Base-by-base conservation (phyloP, 2,797 vertebrate species). In the Mus minutoides region DNA sequence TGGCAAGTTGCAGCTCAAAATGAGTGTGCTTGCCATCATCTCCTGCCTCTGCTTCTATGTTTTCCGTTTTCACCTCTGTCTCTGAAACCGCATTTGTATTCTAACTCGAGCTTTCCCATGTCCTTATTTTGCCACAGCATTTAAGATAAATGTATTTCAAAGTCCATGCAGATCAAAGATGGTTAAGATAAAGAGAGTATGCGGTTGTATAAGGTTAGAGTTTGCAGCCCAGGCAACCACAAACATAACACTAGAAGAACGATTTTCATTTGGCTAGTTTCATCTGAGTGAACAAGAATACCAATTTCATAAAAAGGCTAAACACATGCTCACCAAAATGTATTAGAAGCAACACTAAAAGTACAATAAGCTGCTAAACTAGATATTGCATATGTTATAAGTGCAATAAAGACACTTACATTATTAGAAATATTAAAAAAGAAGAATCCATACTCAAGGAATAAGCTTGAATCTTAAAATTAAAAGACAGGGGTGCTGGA, bases 21-120 rank as follows among this genome's bases (percentile, higher is more conserved):
- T 75, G 76, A 79, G 31, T 46, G 13, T 24, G 37, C 46, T 87
- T 24, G 76, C 60, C 54, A 79, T 60, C 78, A 46, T 62, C 69
- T 95, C 83, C 90, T 94, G 95, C 37, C 49, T 95, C 46, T 77
- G 79, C 78, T 62, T 96, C 89, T 91, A 4, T 82, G 75, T 95
- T 95, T 94, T 80, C 58, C 26, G 49, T 96, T 58, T 94, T 77
- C 22, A 40, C 60, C 95, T 91, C 40, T 92, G 56, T 89, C 69
- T 97, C 92, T 75, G 64, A 96, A 96, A 92, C 3, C n/a, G 88
- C 24, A 52, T 96, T 94, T 40, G 77, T 29, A 94, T 31, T 88
- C 29, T 69, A 85, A 75, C 85, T 92, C 49, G 79, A 91, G 5
- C 14, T 86, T 85, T 34, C 10, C 24, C 2, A 60, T 56, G 93